Conservation (phyloP, 2,888 invertebrate genomes). For the Bombylius major region DNA sequence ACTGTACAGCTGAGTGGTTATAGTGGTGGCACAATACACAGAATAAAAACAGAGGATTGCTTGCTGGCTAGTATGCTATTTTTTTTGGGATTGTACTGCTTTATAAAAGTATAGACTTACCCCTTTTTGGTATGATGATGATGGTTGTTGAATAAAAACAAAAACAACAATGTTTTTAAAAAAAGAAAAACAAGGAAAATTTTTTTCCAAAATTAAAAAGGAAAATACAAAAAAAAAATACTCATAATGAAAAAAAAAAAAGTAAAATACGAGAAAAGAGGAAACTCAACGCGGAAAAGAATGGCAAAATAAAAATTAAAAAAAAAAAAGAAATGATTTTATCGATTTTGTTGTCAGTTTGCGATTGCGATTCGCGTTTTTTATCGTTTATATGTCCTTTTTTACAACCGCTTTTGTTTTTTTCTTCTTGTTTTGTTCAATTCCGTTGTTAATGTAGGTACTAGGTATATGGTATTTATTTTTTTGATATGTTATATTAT, state of each 20-base stretch:
- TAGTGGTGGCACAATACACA: too few relatives aligned
- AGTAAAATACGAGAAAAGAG: background rate
- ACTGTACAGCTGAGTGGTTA: too few relatives aligned
- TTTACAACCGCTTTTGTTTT: background rate
- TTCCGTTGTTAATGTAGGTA: too few relatives aligned
- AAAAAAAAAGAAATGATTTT: conserved; percentile 15
- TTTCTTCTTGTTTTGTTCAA: background rate
- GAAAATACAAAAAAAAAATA: too few relatives aligned
- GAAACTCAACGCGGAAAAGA: conserved; percentile 9
- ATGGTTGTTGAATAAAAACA: background rate
- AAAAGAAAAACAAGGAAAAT: background rate
- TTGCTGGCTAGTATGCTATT: too few relatives aligned
- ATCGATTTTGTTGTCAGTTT: conserved; percentile 17
- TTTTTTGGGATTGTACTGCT: too few relatives aligned
- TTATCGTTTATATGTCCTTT: background rate
- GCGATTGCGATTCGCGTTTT: conserved; percentile 16
- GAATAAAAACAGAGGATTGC: too few relatives aligned
- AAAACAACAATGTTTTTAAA: background rate
- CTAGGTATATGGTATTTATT: too few relatives aligned
- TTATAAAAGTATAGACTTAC: too few relatives aligned
- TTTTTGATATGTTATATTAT: too few relatives aligned
- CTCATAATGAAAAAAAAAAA: conserved; percentile 1
- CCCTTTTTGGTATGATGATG: background rate
- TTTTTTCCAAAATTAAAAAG: background rate
- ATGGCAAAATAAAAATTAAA: conserved; percentile 5